These are phyloP conservation scores for Epirrhoe alternata DNA, from an alignment of 2,888 invertebrate genomes.

Conservation along the genomic window DNA sequence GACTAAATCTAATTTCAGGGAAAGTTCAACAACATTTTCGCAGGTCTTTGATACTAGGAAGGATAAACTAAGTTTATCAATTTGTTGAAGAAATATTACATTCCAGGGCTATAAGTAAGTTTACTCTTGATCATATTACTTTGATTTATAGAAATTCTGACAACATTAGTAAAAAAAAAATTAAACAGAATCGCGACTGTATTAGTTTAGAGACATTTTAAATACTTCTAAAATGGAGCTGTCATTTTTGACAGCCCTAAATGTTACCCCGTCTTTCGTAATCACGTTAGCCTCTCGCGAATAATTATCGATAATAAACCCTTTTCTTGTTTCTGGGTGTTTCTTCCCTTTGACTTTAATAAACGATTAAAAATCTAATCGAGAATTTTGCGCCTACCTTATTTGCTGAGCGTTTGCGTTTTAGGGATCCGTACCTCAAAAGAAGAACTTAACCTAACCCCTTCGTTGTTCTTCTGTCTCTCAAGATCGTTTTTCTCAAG, in stretches of 20 bases:
- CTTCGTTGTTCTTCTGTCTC: too few relatives aligned
- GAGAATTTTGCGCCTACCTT: constrained; percentile 39
- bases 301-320: constrained; percentile 65
- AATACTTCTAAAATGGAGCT: not conserved
- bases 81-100: not conserved
- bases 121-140: not conserved
- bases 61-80: not conserved
- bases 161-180: too few relatives aligned
- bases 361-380: constrained; percentile 54
- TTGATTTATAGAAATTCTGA: not conserved
- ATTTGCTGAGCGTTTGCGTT: constrained; percentile 31
- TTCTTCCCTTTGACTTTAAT: constrained; percentile 55
- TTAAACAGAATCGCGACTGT: too few relatives aligned
- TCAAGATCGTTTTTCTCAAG: too few relatives aligned
- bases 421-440: not conserved
- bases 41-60: constrained; percentile 4
- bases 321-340: constrained; percentile 44
- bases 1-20: constrained; percentile 11
- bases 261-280: constrained; percentile 46
- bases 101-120: not conserved
- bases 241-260: constrained; percentile 36
- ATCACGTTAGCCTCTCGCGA: constrained; percentile 54
- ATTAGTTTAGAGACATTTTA: not conserved
- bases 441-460: too few relatives aligned
- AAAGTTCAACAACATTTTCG: constrained; percentile 12